A percentile compares a stretch with the other conserved stretches of the same genome.
phyloP scores from a whole-genome alignment of 2,888 invertebrate genomes.

The Anthophora plumipes region DNA sequence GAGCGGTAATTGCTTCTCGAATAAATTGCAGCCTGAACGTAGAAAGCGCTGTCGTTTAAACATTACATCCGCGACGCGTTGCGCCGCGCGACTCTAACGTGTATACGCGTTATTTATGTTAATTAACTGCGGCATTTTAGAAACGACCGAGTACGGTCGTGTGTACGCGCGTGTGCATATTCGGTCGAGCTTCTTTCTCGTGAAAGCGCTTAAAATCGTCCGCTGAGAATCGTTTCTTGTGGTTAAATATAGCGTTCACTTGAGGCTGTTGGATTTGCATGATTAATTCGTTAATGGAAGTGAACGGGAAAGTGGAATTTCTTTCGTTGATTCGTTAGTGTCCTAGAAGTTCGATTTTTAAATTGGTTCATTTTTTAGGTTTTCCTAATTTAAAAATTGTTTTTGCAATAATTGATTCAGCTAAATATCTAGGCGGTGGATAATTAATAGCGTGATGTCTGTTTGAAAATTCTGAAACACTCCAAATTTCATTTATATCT shows the following conservation, averaged over 20 bases:
- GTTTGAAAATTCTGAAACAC: no score
- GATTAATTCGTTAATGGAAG: background rate
- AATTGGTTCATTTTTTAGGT: no score
- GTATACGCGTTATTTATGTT: conserved; percentile 63
- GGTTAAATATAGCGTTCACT: background rate
- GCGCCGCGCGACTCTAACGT: background rate
- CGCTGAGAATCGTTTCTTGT: background rate
- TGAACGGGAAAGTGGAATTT: background rate
- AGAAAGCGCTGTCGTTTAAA: conserved; percentile 64
- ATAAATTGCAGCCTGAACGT: conserved; percentile 64
- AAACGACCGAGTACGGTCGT: no score
- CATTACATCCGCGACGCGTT: conserved; percentile 46
- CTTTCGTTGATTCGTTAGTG: background rate
- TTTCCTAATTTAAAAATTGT: no score
- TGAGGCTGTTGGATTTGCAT: background rate
- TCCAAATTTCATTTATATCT: no score
- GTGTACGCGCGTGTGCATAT: no score
- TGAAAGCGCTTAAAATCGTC: background rate
- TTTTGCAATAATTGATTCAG: no score
- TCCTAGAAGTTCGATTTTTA: no score
- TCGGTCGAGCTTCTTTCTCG: background rate
- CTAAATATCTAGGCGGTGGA: no score
- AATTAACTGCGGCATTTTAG: conserved; percentile 46
- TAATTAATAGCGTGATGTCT: no score
- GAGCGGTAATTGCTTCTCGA: conserved; percentile 63